phyloP scores from a whole-genome alignment of 2,888 invertebrate species.

The Gerosis bhagava region DNA sequence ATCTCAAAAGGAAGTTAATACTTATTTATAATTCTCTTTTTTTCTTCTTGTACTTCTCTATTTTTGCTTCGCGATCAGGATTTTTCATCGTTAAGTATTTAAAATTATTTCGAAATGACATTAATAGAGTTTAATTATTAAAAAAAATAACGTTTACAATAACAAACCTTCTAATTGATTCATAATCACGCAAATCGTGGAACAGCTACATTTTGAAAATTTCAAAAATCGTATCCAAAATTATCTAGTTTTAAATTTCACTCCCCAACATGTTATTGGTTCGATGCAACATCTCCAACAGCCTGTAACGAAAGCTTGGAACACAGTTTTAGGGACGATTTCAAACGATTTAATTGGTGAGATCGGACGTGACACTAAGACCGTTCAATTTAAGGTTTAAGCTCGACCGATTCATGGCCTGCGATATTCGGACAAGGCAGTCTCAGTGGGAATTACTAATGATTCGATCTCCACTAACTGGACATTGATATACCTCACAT shows the following conservation, averaged over 20 bases:
- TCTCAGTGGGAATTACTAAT: constrained; percentile 51
- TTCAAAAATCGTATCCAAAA: constrained; percentile 1
- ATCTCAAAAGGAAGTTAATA: too few relatives aligned
- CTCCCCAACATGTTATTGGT: constrained; percentile 9
- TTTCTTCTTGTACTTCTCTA: too few relatives aligned
- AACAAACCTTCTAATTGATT: too few relatives aligned
- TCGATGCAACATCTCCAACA: constrained; percentile 6
- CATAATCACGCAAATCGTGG: too few relatives aligned
- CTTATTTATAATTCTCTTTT: too few relatives aligned
- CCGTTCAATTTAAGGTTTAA: constrained; percentile 19
- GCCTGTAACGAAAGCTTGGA: constrained; percentile 1
- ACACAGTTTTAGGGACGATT: constrained; percentile 15
- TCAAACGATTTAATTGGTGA: constrained; percentile 20
- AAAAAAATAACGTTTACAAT: too few relatives aligned
- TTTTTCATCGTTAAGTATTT: too few relatives aligned
- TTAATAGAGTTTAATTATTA: too few relatives aligned
- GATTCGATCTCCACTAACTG: constrained; percentile 31
- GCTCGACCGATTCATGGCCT: constrained; percentile 18
- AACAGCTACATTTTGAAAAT: too few relatives aligned
- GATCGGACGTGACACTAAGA: constrained; percentile 21
- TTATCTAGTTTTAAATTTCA: neutral
- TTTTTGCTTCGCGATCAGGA: too few relatives aligned
- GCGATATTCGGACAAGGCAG: constrained; percentile 32
- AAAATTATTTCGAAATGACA: too few relatives aligned
- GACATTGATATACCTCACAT: neutral